Percentiles rank a stretch among this genome's conserved stretches.
Evolutionary conservation across 2,797 vertebrate genomes (phyloP).

Genomic region (Notolepis coatsorum): DNA sequence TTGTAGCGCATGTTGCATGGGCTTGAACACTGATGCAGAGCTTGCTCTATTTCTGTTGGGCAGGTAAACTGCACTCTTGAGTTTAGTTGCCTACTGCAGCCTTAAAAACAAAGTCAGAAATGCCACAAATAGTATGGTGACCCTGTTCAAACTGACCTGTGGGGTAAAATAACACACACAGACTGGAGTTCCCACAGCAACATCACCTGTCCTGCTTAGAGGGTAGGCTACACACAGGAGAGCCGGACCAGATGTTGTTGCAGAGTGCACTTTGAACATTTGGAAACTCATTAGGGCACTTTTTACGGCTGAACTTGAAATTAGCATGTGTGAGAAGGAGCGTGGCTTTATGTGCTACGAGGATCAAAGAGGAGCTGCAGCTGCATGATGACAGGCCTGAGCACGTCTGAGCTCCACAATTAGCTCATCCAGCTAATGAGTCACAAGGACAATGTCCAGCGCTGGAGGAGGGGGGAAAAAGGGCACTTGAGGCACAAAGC

Average conservation of each 20-base stretch:
- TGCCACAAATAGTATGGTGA: no score
- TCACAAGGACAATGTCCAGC: slow-evolving; percentile 9
- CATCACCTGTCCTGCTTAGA: slow-evolving; percentile 36
- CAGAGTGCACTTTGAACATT: slow-evolving; percentile 48
- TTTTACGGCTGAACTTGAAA: slow-evolving; percentile 62
- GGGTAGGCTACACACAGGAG: slow-evolving; percentile 7
- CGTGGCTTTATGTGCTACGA: slow-evolving; percentile 49
- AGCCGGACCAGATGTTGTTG: slow-evolving; percentile 72
- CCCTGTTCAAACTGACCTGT: no score
- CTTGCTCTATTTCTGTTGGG: no score
- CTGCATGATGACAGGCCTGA: slow-evolving; percentile 68
- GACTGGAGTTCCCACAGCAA: slow-evolving; percentile 29
- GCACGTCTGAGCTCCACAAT: slow-evolving; percentile 55
- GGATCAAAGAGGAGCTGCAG: slow-evolving; percentile 70
- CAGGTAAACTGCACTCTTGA: no score
- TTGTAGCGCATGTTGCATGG: no score
- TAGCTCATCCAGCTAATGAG: slow-evolving; percentile 59
- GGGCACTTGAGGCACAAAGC: no score
- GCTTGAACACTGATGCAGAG: no score
- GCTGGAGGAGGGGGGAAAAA: not conserved
- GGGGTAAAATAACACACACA: no score
- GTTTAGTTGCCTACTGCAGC: no score
- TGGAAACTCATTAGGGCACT: slow-evolving; percentile 60
- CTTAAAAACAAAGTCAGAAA: no score
- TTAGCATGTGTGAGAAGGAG: slow-evolving; percentile 48